Percentiles rank a stretch among this genome's conserved stretches.
Evolutionary conservation across 2,113 vertebrate genomes (phyloP).

Genomic region (Myxocyprinus asiaticus): DNA sequence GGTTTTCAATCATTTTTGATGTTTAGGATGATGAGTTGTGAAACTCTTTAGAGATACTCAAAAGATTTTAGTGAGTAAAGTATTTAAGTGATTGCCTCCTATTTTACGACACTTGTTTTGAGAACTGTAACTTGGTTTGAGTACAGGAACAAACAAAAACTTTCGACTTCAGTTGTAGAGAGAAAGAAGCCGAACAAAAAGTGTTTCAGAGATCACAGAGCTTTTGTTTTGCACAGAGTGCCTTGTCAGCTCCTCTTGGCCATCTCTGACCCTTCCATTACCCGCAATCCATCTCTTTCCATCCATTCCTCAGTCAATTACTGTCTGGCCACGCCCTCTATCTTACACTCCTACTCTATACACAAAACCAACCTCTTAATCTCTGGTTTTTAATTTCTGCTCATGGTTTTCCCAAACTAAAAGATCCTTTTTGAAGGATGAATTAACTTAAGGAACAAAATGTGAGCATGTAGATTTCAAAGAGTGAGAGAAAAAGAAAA

Average conservation of each 20-base stretch:
- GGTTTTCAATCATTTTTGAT: constrained; percentile 8
- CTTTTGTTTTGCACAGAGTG: constrained; percentile 58
- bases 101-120: constrained; percentile 30
- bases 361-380: neutral
- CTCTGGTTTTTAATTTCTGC: constrained; percentile 37
- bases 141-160: constrained; percentile 23
- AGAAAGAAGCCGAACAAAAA: neutral
- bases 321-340: constrained; percentile 10
- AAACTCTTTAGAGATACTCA: constrained; percentile 27
- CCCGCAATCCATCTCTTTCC: constrained; percentile 44
- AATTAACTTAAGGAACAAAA: constrained; percentile 64
- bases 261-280: constrained; percentile 24
- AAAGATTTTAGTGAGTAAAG: constrained; percentile 11
- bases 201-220: constrained; percentile 43
- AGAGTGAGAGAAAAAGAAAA: constrained; percentile 50
- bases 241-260: constrained; percentile 59
- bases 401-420: constrained; percentile 46
- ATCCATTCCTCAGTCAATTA: neutral
- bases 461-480: constrained; percentile 61
- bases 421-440: constrained; percentile 54
- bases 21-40: constrained; percentile 33
- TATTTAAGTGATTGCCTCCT: constrained; percentile 32
- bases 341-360: neutral
- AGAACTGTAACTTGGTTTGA: constrained; percentile 15
- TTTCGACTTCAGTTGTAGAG: neutral